Conservation (phyloP, 1,140 invertebrate genomes). For the Neodiprion lecontei region DNA sequence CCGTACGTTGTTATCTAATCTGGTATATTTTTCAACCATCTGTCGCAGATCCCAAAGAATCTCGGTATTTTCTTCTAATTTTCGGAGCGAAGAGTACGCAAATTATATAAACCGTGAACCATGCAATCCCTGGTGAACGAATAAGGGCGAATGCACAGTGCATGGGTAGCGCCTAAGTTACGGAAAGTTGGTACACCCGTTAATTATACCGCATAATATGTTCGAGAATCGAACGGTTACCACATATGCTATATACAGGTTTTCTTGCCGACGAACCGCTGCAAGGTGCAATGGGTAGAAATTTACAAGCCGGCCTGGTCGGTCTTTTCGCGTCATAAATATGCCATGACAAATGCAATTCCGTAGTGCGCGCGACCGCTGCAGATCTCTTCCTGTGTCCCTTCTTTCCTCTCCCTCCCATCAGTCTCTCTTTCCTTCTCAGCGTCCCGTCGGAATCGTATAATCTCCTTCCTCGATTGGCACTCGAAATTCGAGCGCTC, state of each 20-base stretch:
- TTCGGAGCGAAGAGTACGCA: too few species aligned
- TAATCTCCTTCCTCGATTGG: slow-evolving; percentile 11
- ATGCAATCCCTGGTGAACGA: too few species aligned
- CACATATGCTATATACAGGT: background rate
- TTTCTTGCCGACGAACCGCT: background rate
- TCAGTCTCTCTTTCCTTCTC: background rate
- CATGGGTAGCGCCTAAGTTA: background rate
- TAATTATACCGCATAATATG: background rate
- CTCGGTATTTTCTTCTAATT: too few species aligned
- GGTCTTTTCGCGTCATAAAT: slow-evolving; percentile 4
- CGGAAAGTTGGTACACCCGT: background rate
- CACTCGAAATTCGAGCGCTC: slow-evolving; percentile 11
- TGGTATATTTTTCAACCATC: too few species aligned
- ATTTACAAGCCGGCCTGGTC: slow-evolving; percentile 10
- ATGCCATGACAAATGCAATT: slow-evolving; percentile 11
- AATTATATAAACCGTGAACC: too few species aligned
- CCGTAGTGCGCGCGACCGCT: background rate
- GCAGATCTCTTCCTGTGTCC: background rate
- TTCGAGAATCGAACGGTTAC: background rate
- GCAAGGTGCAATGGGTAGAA: background rate
- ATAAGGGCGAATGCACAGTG: background rate
- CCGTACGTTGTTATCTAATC: too few species aligned
- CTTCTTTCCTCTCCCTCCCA: background rate
- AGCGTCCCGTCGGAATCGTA: background rate
- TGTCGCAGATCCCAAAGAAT: too few species aligned